Conservation (phyloP, 2,888 invertebrate genomes). For the Lochmaea capreae region DNA sequence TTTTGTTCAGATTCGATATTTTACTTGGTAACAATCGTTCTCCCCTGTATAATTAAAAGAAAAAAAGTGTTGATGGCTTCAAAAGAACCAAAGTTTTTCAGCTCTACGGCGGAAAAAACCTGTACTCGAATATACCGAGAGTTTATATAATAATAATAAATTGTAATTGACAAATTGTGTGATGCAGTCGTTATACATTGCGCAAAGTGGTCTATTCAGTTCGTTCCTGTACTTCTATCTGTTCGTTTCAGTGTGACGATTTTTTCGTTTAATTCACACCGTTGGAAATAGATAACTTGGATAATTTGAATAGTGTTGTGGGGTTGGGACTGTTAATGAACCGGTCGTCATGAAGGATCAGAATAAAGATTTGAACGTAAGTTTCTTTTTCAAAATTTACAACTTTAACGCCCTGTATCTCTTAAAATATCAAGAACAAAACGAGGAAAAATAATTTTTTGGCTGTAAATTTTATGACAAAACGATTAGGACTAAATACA, state of each 20-base stretch:
- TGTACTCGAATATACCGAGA: neutral
- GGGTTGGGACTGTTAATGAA: slow-evolving; percentile 10
- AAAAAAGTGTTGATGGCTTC: no score
- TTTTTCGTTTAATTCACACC: neutral
- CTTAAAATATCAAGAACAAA: neutral
- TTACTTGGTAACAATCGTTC: no score
- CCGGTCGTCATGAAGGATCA: slow-evolving; percentile 11
- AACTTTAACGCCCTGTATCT: no score
- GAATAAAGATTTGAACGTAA: slow-evolving; percentile 8
- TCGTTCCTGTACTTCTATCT: slow-evolving; percentile 39
- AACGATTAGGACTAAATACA: no score
- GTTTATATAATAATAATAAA: slow-evolving; percentile 17
- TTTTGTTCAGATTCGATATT: no score
- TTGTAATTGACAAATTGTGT: slow-evolving; percentile 29
- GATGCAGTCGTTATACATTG: slow-evolving; percentile 33
- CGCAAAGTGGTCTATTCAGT: slow-evolving; percentile 40
- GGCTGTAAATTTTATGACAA: no score
- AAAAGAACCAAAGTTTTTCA: neutral
- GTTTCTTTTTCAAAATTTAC: neutral
- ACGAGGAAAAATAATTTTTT: no score
- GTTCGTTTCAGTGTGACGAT: slow-evolving; percentile 36
- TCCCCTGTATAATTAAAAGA: no score
- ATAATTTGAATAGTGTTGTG: slow-evolving; percentile 24
- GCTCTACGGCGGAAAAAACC: neutral
- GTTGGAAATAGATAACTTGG: slow-evolving; percentile 8